Conservation (phyloP, 2,888 invertebrate species). For the Venusia cambrica region DNA sequence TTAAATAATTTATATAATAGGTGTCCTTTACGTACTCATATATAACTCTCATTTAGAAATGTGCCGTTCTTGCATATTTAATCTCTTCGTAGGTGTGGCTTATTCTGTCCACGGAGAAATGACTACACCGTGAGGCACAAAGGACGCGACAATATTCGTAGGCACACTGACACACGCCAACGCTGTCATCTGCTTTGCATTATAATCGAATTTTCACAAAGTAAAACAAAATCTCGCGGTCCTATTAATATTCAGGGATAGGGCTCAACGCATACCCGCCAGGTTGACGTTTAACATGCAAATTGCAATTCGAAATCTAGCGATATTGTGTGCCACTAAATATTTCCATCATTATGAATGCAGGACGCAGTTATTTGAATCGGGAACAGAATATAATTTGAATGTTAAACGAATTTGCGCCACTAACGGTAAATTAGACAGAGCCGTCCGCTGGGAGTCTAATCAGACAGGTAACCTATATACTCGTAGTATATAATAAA, state of each 20-base stretch:
- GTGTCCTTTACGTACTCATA: too few species aligned
- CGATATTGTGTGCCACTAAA: conserved; percentile 75
- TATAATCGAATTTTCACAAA: conserved; percentile 78
- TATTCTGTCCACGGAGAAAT: conserved; percentile 2
- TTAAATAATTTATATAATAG: too few species aligned
- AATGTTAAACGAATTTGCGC: conserved; percentile 76
- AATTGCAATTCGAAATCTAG: conserved; percentile 79
- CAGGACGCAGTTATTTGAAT: conserved; percentile 72
- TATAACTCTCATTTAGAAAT: too few species aligned
- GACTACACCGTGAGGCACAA: conserved; percentile 5
- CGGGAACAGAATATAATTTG: conserved; percentile 74
- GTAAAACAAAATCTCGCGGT: conserved; percentile 77
- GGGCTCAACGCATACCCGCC: conserved; percentile 72
- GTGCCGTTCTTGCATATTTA: conserved; percentile 15
- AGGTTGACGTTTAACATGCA: conserved; percentile 80
- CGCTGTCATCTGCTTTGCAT: conserved; percentile 69
- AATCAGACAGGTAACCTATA: conserved; percentile 55
- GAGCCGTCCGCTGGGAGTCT: conserved; percentile 54
- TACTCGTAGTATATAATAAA: too few species aligned
- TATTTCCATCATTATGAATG: conserved; percentile 76
- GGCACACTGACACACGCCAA: conserved; percentile 18
- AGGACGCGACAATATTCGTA: conserved; percentile 11
- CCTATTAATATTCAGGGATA: conserved; percentile 79
- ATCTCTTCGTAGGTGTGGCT: conserved; percentile 8
- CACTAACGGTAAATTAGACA: conserved; percentile 68